Base-by-base conservation (phyloP, 1,140 invertebrate genomes). In the Drosophila malerkotliana region DNA sequence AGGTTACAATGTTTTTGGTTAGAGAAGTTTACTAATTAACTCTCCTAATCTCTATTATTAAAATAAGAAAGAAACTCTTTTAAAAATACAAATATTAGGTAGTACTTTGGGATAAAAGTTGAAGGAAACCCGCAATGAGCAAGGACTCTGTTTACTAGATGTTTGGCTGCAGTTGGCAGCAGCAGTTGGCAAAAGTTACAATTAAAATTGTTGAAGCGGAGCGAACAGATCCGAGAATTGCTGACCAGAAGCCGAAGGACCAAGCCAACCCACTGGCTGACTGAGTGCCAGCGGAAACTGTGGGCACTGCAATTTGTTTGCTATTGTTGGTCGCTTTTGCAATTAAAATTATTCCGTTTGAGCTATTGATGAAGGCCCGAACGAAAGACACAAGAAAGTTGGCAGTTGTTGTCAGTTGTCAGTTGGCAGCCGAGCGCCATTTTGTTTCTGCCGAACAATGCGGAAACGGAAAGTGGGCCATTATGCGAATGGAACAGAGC, bases 161-260 rank as follows among this genome's bases (percentile, higher is more conserved):
- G 69, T 90, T 96, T 48, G 15, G 96, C 95, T 96, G 97, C 90
- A 90, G 92, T 3, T 97, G 96, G 90, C 96, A 96, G 41, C 96
- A 96, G 41, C 41, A 37, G 34, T 37, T 44, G 90, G 92, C 10
- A 96, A 92, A 93, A 94, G 58, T 93, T 94, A 95, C 93, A 67
- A 95, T 94, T 64, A 82, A 85, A 85, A 64, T 92, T 94, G 79
- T 67, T 93, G 94, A 91, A 94, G 93, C 84, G 94, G 93, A 56
- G 44, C 44, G 94, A 94, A 18, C 30, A 37, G 26, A 62, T 39
- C 66, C 51, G 66, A 56, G 92, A 96, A 0, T 96, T 96, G 96
- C 72, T 57, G 71, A 74, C 80, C 80, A 84, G 64, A 59, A 64
- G 56, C 61, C 66, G 72, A 48, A 45, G 14, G 15, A 47, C 45